Base-by-base conservation (phyloP, 2,797 vertebrate genomes). In the Sebastes nivosus region DNA sequence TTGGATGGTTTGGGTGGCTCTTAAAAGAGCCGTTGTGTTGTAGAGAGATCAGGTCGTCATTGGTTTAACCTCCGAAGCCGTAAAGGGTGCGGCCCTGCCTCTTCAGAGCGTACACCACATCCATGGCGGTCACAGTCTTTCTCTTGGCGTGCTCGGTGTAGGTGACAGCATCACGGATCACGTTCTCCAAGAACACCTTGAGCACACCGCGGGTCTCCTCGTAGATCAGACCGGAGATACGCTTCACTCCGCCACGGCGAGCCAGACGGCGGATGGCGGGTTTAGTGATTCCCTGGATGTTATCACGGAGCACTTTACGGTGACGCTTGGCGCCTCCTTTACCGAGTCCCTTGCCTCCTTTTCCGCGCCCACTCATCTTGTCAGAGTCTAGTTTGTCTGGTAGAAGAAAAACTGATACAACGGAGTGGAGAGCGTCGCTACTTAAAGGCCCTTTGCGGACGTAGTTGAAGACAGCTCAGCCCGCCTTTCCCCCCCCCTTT, bases 1-100 rank as follows among this genome's bases (percentile, higher is more conserved):
- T 3, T 42, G 14, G 38, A 1, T 7, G 14, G 38, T 8, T 20
- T 50, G 46, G 7, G 7, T 50, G 18, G 46, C 18, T 52, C 46
- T 50, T 50, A 50, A 50, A 50, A 50, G 63, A 65, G 63, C 63
- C 63, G 34, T 65, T 65, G 34, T 24, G 63, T 25, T 2, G 60
- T 29, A 50, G 22, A 5, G 1, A 1, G 2, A 0, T 16, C 92
- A 93, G 79, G 95, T 94, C 73, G 27, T 50, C 5, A 1, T 38
- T 8, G 92, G 29, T 96, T 95, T 76, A 76, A 1, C 80, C 80
- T 5, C 80, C 80, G 29, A 81, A 76, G 8, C 79, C 79, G 38
- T 81, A 81, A 2, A 81, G 80, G 1, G 80, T 81, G 38, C 80
- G 73, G 20, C 80, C 74, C 74, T 82, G 80, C 3, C 80, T 77